Conservation (phyloP, 35 echinoderm and acorn worm genomes). For the Anneissia japonica region DNA sequence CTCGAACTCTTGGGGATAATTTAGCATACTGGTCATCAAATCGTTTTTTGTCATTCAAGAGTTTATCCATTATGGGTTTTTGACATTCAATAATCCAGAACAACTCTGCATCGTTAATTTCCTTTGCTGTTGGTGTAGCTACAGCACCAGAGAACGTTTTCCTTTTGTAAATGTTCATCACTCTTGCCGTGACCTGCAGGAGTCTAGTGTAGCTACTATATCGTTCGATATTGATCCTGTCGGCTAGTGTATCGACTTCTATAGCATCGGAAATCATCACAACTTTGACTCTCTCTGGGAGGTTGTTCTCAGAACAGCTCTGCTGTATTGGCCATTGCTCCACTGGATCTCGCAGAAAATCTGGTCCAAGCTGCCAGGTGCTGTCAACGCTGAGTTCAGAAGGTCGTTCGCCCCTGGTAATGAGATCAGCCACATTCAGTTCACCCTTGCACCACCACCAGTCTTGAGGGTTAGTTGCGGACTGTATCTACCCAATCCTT, state of each 20-base stretch:
- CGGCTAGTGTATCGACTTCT: not conserved
- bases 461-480: too few relatives aligned
- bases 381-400: not conserved
- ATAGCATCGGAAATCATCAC: not conserved
- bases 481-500: too few relatives aligned
- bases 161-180: not conserved
- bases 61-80: not conserved
- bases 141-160: not conserved
- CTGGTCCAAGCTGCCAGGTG: not conserved
- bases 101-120: not conserved
- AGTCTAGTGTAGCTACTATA: not conserved
- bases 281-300: slow-evolving; percentile 7
- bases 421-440: too few relatives aligned
- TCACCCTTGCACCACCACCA: too few relatives aligned
- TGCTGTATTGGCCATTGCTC: not conserved
- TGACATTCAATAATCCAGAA: not conserved
- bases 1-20: too few relatives aligned
- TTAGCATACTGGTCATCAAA: too few relatives aligned
- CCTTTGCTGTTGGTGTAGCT: not conserved
- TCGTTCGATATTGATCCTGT: not conserved
- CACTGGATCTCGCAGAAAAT: not conserved
- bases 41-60: not conserved
- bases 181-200: not conserved
- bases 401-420: not conserved
- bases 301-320: not conserved